phyloP scores from a whole-genome alignment of 1,140 invertebrate species.

The Liolophura sinensis region DNA sequence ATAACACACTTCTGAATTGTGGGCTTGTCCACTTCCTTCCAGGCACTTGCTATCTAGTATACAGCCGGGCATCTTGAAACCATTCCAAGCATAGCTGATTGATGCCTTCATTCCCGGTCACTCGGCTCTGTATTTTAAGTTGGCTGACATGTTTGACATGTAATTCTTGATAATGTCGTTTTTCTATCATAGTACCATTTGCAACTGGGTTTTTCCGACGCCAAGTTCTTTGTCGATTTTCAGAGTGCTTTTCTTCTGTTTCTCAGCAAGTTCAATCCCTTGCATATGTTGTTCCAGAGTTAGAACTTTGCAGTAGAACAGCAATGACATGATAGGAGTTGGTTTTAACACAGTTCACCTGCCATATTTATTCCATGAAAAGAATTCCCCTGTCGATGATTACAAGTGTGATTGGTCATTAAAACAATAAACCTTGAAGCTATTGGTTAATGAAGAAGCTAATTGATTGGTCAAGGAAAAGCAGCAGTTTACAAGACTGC shows the following conservation, averaged over 20 bases:
- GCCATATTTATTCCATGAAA: too few species aligned
- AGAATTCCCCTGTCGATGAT: too few species aligned
- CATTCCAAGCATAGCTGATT: slow-evolving; percentile 14
- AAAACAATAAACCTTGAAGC: too few species aligned
- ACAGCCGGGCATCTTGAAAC: slow-evolving; percentile 17
- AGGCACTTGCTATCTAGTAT: slow-evolving; percentile 13
- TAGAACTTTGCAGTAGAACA: too few species aligned
- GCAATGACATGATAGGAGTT: too few species aligned
- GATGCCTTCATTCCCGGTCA: slow-evolving; percentile 12
- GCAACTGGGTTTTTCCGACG: slow-evolving; percentile 19
- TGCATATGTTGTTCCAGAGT: slow-evolving; percentile 8
- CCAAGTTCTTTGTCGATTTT: slow-evolving; percentile 15
- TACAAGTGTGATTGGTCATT: too few species aligned
- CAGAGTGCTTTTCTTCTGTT: slow-evolving; percentile 6
- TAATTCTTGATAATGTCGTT: slow-evolving; percentile 2
- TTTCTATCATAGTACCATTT: slow-evolving; percentile 14
- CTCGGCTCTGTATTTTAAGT: background rate
- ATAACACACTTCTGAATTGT: slow-evolving; percentile 20
- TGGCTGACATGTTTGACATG: slow-evolving; percentile 11
- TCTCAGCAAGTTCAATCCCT: slow-evolving; percentile 8
- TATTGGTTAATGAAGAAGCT: too few species aligned
- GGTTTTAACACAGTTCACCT: too few species aligned
- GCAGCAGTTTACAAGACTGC: too few species aligned
- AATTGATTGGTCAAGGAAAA: too few species aligned
- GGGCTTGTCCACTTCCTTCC: slow-evolving; percentile 14